Percentiles rank a stretch among this genome's conserved stretches.
These are phyloP conservation scores for Austrolebias charrua DNA, from an alignment of 2,797 vertebrate species.

Conservation along the genomic window DNA sequence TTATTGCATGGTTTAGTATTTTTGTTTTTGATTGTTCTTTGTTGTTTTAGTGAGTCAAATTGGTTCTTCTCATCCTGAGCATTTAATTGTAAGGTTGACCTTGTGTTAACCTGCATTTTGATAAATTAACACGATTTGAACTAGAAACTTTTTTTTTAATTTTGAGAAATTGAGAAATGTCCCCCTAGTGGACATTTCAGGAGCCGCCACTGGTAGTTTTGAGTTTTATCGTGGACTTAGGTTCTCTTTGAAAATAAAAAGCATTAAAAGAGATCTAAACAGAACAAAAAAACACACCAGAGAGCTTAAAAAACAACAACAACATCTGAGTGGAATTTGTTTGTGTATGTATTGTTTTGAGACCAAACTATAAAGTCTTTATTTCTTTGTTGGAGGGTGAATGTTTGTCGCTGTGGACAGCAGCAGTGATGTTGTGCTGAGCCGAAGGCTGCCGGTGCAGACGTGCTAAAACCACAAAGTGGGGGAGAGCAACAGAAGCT, in stretches of 20 bases:
- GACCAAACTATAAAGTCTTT: not conserved
- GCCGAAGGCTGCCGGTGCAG: conserved; percentile 39
- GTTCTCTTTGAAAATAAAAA: conserved; percentile 8
- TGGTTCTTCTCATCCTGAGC: no score
- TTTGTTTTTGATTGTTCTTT: no score
- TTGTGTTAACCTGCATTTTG: no score
- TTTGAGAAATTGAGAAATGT: no score
- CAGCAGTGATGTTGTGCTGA: conserved; percentile 13
- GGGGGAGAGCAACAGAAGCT: conserved; percentile 60
- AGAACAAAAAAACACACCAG: conserved; percentile 1
- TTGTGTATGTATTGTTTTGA: not conserved
- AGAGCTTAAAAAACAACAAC: conserved; percentile 3
- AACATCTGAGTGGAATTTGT: conserved; percentile 13
- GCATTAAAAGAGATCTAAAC: conserved; percentile 9
- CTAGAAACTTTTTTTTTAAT: no score
- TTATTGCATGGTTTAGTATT: no score
- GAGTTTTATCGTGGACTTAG: not conserved
- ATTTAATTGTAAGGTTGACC: no score
- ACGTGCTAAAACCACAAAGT: conserved; percentile 42
- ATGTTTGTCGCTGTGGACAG: conserved; percentile 15
- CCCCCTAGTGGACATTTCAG: no score
- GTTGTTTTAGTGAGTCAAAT: no score
- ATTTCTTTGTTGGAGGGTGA: conserved; percentile 19
- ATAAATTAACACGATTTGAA: no score
- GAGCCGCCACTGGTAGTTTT: no score